Evolutionary conservation across 2,113 vertebrate species (phyloP).

Genomic region (Geococcyx californianus): DNA sequence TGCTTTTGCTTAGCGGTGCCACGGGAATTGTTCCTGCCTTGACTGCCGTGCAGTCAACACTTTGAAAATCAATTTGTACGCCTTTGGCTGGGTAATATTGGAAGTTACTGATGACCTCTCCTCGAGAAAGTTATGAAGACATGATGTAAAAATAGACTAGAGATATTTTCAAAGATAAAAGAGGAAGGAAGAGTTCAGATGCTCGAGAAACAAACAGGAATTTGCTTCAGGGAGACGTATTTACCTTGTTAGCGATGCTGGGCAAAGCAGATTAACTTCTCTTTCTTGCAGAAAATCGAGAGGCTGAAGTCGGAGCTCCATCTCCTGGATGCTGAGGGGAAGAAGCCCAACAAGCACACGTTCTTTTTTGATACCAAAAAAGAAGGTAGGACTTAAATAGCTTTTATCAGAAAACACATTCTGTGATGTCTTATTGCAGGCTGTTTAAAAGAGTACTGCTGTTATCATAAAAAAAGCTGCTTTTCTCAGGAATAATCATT

Average conservation of each 20-base stretch:
- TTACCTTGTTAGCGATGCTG: accelerated
- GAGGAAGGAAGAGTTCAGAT: neutral
- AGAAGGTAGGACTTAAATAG: constrained; percentile 76
- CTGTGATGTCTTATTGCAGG: accelerated
- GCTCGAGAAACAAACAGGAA: neutral
- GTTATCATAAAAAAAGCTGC: neutral
- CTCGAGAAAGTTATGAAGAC: neutral
- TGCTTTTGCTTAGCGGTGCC: neutral
- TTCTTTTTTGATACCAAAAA: constrained; percentile 90
- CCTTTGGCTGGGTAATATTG: no score
- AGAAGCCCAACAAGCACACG: constrained; percentile 80
- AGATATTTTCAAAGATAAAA: neutral
- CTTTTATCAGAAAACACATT: neutral
- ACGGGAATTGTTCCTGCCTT: neutral
- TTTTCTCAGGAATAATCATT: neutral
- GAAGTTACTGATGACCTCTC: neutral
- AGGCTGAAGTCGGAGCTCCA: constrained; percentile 93
- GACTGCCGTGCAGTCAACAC: neutral
- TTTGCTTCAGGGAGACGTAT: neutral
- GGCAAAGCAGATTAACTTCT: neutral
- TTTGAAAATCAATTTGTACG: neutral
- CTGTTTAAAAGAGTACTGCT: neutral
- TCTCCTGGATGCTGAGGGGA: constrained; percentile 86
- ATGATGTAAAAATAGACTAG: neutral
- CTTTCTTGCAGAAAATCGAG: constrained; percentile 91